phyloP scores from a whole-genome alignment of 1,140 invertebrate species.

The Magallana angulata region DNA sequence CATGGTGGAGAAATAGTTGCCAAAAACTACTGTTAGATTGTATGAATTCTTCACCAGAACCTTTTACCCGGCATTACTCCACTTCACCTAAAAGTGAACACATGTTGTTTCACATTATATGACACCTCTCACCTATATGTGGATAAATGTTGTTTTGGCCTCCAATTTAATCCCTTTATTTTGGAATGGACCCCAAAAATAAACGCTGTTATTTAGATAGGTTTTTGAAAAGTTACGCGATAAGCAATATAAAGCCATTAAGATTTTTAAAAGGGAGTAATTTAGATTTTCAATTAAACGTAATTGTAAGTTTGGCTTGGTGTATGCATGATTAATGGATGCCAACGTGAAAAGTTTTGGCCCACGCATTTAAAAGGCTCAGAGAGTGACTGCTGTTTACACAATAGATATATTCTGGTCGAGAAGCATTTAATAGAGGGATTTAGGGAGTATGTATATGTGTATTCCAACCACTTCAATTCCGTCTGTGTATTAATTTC shows the following conservation, averaged over 20 bases:
- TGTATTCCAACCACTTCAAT: background rate
- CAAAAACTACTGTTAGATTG: too few relatives aligned
- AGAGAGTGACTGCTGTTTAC: slow-evolving; percentile 7
- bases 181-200: background rate
- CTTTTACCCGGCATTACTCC: background rate
- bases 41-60: too few relatives aligned
- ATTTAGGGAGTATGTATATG: slow-evolving; percentile 4
- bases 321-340: slow-evolving; percentile 14
- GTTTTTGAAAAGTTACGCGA: slow-evolving; percentile 7
- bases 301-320: slow-evolving; percentile 15
- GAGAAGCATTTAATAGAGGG: background rate
- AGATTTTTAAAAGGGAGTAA: slow-evolving; percentile 22
- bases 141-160: background rate
- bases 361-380: slow-evolving; percentile 23
- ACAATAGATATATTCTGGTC: slow-evolving; percentile 7
- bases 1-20: too few relatives aligned
- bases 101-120: slow-evolving; percentile 8
- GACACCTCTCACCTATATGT: background rate
- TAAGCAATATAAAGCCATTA: slow-evolving; percentile 29
- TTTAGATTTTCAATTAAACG: slow-evolving; percentile 32
- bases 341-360: background rate
- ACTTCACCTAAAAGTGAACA: background rate
- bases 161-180: background rate
- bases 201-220: background rate
- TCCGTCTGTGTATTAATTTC: background rate